Conservation (phyloP, 2,113 vertebrate species). For the Strigops habroptila region DNA sequence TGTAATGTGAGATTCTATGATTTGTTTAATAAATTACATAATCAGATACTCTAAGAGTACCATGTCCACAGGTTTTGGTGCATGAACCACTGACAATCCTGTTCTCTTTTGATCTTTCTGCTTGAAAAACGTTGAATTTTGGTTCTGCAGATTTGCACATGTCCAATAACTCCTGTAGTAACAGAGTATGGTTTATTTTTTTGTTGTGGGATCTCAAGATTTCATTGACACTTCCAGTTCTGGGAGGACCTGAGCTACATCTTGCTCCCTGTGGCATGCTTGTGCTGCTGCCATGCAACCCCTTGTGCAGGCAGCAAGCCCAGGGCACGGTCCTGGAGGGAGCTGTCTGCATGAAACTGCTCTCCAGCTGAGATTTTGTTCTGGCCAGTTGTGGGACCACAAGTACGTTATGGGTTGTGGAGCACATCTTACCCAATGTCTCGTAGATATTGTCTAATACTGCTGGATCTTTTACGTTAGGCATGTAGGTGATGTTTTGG, state of each 20-base stretch:
- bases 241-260: neutral
- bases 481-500: neutral
- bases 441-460: neutral
- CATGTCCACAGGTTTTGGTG: neutral
- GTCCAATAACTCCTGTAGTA: neutral
- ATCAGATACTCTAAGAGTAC: neutral
- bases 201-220: neutral
- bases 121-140: neutral
- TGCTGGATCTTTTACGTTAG: neutral
- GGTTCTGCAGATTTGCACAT: neutral
- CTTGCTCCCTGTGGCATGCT: neutral
- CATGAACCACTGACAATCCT: neutral
- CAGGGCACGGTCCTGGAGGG: fast-evolving
- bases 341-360: neutral
- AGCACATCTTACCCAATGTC: neutral
- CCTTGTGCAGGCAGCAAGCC: neutral
- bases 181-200: neutral
- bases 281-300: fast-evolving
- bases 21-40: neutral
- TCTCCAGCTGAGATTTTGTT: fast-evolving
- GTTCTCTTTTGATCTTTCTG: neutral
- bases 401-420: fast-evolving
- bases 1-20: neutral
- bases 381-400: neutral
- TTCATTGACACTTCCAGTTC: neutral